These are phyloP conservation scores for Nomada ruficornis DNA, from an alignment of 2,888 invertebrate species.

Conservation along the genomic window DNA sequence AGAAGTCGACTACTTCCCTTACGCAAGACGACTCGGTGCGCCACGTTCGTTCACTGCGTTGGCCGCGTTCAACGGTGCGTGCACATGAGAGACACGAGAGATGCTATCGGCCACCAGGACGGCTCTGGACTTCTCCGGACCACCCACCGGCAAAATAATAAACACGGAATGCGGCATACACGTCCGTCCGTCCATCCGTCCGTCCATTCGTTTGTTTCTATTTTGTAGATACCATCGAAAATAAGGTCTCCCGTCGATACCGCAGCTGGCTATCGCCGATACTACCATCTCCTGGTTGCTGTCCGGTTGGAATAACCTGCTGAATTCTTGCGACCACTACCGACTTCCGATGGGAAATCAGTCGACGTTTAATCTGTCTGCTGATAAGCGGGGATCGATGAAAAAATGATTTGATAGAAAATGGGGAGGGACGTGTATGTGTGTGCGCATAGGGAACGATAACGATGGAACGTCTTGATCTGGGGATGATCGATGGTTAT, in stretches of 20 bases:
- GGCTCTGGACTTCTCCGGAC: conserved; percentile 78
- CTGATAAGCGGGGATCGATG: neutral
- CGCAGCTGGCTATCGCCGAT: conserved; percentile 62
- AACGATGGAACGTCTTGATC: neutral
- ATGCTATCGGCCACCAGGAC: conserved; percentile 79
- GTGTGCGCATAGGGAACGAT: too few relatives aligned
- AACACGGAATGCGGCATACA: conserved; percentile 77
- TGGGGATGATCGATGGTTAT: too few relatives aligned
- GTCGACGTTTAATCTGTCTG: neutral
- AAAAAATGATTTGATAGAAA: conserved; percentile 2
- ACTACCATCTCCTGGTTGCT: conserved; percentile 26
- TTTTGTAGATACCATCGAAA: conserved; percentile 74
- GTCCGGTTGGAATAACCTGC: conserved; percentile 2
- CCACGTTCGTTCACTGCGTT: conserved; percentile 72
- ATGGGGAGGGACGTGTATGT: neutral
- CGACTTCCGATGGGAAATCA: neutral
- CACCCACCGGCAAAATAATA: conserved; percentile 82
- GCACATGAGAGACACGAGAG: conserved; percentile 74
- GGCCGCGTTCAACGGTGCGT: conserved; percentile 78
- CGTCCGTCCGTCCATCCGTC: conserved; percentile 63
- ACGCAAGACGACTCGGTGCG: conserved; percentile 77
- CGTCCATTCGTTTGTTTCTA: conserved; percentile 71
- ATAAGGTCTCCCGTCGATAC: conserved; percentile 63
- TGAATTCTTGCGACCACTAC: conserved; percentile 20
- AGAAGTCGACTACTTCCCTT: conserved; percentile 77